A percentile compares a stretch with the other conserved stretches of the same genome.
These are phyloP conservation scores for Dreissena rostriformis DNA, from an alignment of 1,140 invertebrate species.

Conservation along the genomic window DNA sequence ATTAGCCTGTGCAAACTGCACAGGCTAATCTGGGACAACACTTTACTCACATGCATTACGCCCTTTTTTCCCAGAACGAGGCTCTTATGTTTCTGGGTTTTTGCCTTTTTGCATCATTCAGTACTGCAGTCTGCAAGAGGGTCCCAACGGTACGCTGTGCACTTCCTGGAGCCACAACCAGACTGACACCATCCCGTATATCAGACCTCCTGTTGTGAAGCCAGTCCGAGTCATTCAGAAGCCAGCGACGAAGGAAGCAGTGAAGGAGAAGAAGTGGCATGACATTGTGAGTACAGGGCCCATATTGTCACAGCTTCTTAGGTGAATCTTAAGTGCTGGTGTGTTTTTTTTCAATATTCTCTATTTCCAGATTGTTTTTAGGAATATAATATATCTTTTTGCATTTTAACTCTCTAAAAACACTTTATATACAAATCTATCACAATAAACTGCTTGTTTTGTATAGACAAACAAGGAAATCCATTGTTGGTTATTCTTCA, in stretches of 20 bases:
- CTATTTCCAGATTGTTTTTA: not conserved
- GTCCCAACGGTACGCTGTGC: constrained; percentile 39
- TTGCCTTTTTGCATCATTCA: not conserved
- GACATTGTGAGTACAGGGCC: constrained; percentile 27
- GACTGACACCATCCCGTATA: constrained; percentile 35
- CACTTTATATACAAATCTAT: too few relatives aligned
- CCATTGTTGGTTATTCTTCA: too few relatives aligned
- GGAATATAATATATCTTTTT: not conserved
- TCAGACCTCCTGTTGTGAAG: not conserved
- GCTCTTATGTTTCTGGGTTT: too few relatives aligned
- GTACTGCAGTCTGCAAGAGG: constrained; percentile 33
- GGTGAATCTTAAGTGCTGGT: too few relatives aligned
- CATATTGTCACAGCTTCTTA: too few relatives aligned
- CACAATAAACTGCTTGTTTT: too few relatives aligned
- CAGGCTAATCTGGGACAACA: too few relatives aligned
- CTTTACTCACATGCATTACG: too few relatives aligned
- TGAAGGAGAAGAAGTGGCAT: constrained; percentile 26
- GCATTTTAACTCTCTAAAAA: not conserved
- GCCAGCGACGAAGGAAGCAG: not conserved
- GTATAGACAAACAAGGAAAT: too few relatives aligned
- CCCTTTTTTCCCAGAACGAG: too few relatives aligned
- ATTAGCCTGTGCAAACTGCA: too few relatives aligned
- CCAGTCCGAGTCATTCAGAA: not conserved
- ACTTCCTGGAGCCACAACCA: constrained; percentile 34
- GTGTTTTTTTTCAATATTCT: too few relatives aligned